Evolutionary conservation across 2,797 vertebrate species (phyloP), one percentile per base, ranked within the genome.

Genomic region (Toxotes lorentzi): DNA sequence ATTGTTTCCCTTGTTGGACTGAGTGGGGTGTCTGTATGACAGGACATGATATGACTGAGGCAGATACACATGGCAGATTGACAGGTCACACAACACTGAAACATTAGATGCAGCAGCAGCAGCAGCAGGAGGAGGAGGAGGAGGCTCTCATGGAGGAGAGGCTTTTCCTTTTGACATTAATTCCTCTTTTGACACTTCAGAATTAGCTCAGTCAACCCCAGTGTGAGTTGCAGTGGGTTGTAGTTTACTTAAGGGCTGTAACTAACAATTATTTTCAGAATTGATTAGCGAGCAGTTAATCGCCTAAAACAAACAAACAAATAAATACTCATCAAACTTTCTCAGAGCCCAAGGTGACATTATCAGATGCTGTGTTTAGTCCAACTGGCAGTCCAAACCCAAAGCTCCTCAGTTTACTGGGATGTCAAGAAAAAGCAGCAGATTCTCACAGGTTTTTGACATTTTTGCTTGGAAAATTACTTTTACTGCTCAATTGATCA

Each of bases 1-100:
- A 90, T 91, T 86, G 84, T 84, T 83, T 84, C 54, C 81, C 73
- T 60, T 71, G 86, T 84, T 70, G 73, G 53, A 73, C 56, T 47
- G 66, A 66, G 58, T 27, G 27, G 16, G 21, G 56, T 11, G 60
- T 56, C 48, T 74, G 68, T 77, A 54, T 83, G 86, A 84, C 71
- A 75, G 70, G 73, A 86, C 81, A 80, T 61, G 81, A 82, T 85
- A 70, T 79, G 84, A 84, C 74, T 70, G 76, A 69, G 13, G 82
- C 70, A 79, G 83, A 78, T 64, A 63, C 40, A 80, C 60, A 56
- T 27, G 84, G 67, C 70, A 83, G 82, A 81, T 61, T 77, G 89
- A 86, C 89, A 81, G 86, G 83, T 83, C 81, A 66, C 79, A 78
- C 76, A 68, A 51, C 60, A 68, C 30, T 50, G 67, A 83, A 77